phyloP scores from a whole-genome alignment of 2,113 vertebrate genomes.

The Callospermophilus lateralis region DNA sequence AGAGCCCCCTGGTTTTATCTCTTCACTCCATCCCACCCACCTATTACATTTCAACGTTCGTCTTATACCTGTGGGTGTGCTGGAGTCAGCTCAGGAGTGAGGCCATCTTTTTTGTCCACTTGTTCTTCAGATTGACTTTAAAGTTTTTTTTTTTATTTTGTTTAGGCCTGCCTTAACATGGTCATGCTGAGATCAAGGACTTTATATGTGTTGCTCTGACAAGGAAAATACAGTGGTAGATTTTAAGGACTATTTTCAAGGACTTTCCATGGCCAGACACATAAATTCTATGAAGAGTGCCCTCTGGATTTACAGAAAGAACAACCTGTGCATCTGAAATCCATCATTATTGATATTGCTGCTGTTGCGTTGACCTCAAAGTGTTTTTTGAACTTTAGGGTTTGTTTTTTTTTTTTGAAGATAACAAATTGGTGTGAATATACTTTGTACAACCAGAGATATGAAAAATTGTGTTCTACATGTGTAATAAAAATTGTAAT shows the following conservation, averaged over 20 bases:
- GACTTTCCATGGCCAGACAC: not conserved
- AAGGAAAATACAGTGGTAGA: not conserved
- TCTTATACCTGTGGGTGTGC: not conserved
- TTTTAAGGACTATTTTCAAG: constrained; percentile 3
- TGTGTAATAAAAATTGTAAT: too few relatives aligned
- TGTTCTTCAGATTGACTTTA: not conserved
- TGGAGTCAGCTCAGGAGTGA: not conserved
- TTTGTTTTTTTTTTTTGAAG: not conserved
- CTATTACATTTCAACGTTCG: not conserved
- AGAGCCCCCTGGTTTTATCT: not conserved
- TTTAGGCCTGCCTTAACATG: not conserved
- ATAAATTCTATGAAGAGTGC: not conserved
- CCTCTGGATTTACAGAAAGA: not conserved
- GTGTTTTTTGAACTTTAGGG: not conserved
- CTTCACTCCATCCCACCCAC: not conserved
- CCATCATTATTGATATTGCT: not conserved
- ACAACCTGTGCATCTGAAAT: constrained; percentile 12
- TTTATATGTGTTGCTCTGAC: not conserved
- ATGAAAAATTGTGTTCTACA: too few relatives aligned
- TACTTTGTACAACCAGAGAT: too few relatives aligned
- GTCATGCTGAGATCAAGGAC: not conserved
- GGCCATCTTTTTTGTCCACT: not conserved
- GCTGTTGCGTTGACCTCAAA: not conserved
- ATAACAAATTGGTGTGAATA: too few relatives aligned
- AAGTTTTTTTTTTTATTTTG: not conserved